Evolutionary conservation across 2,797 vertebrate genomes (phyloP).

Genomic region (Sebastolobus altivelis): DNA sequence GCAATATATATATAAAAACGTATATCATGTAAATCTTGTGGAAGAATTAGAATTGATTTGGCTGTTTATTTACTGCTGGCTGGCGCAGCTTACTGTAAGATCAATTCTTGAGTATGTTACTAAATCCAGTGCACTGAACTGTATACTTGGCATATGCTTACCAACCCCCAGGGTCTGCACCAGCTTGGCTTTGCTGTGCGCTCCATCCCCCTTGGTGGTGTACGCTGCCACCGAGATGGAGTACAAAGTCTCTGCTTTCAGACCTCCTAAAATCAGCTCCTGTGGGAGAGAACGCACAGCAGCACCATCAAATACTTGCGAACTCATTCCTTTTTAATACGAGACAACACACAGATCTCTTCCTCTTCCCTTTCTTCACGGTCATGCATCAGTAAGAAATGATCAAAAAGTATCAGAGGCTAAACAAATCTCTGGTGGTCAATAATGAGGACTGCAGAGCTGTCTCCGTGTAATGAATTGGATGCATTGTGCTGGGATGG

Average conservation of each 20-base stretch:
- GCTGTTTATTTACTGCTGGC: slow-evolving; percentile 62
- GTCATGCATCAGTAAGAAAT: background rate
- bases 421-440: slow-evolving; percentile 35
- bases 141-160: slow-evolving; percentile 74
- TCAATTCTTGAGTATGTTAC: slow-evolving; percentile 66
- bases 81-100: slow-evolving; percentile 52
- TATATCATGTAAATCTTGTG: slow-evolving; percentile 57
- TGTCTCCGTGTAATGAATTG: slow-evolving; percentile 19
- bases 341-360: slow-evolving; percentile 9
- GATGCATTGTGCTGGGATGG: slow-evolving; percentile 18
- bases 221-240: slow-evolving; percentile 91
- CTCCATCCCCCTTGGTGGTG: slow-evolving; percentile 90
- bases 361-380: slow-evolving; percentile 6
- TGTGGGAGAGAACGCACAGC: slow-evolving; percentile 59
- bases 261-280: slow-evolving; percentile 91
- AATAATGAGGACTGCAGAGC: slow-evolving; percentile 37
- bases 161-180: slow-evolving; percentile 91
- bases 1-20: slow-evolving; percentile 18
- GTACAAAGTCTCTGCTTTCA: slow-evolving; percentile 93
- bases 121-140: slow-evolving; percentile 64
- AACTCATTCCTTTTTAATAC: slow-evolving; percentile 6
- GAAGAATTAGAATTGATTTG: slow-evolving; percentile 69
- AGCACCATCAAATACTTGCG: slow-evolving; percentile 29
- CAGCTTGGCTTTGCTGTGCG: slow-evolving; percentile 91
- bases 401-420: background rate